Evolutionary conservation across 2,113 vertebrate genomes (phyloP).

Genomic region (Epinephelus cyanopodus): DNA sequence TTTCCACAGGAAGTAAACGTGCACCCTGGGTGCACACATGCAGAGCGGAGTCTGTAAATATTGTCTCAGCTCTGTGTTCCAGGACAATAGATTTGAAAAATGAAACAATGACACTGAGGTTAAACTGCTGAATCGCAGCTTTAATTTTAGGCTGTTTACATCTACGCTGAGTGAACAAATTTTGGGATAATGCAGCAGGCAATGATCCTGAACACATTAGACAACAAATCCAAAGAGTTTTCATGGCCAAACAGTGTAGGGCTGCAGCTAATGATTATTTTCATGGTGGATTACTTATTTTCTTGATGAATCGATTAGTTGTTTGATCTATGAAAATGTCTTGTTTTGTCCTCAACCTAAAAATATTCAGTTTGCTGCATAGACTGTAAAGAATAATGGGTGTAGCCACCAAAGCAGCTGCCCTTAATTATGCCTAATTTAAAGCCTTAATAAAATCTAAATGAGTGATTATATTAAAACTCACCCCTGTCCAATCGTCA

Average conservation of each 20-base stretch:
- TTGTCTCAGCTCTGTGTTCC: conserved; percentile 12
- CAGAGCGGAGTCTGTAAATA: not conserved
- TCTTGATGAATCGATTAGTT: no score
- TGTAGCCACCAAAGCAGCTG: no score
- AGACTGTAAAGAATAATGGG: no score
- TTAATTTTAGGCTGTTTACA: not conserved
- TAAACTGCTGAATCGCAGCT: conserved; percentile 5
- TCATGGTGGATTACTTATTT: no score
- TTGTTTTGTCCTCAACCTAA: no score
- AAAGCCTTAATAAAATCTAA: no score
- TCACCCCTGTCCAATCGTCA: no score
- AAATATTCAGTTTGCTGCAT: no score
- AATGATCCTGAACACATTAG: not conserved
- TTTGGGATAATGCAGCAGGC: not conserved
- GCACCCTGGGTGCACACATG: conserved; percentile 17
- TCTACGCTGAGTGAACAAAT: not conserved
- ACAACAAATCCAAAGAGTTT: not conserved
- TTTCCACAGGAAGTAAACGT: conserved; percentile 70
- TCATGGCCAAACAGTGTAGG: not conserved
- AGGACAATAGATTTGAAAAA: conserved; percentile 17
- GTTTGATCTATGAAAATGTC: no score
- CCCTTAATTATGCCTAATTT: no score
- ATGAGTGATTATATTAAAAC: no score
- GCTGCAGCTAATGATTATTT: no score
- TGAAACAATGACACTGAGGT: conserved; percentile 11